phyloP scores from a whole-genome alignment of 2,888 invertebrate species.

The Augiades crinisus region DNA sequence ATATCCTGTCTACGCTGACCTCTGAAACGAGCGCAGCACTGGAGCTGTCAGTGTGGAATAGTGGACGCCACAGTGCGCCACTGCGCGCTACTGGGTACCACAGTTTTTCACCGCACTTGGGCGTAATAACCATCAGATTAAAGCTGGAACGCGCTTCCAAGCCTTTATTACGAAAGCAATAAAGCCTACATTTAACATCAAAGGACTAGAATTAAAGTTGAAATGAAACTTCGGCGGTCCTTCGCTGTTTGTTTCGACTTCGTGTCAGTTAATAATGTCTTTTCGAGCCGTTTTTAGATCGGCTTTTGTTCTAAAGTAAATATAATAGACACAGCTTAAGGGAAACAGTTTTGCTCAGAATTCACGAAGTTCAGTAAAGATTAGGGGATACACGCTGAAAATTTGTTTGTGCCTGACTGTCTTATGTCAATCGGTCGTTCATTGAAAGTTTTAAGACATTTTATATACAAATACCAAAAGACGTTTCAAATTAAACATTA shows the following conservation, averaged over 20 bases:
- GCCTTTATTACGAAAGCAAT: constrained; percentile 73
- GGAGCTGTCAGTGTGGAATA: too few relatives aligned
- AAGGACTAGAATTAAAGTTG: constrained; percentile 66
- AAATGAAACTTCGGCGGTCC: constrained; percentile 63
- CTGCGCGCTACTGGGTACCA: constrained; percentile 26
- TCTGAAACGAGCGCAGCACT: constrained; percentile 45
- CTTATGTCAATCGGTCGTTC: too few relatives aligned
- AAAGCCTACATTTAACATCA: constrained; percentile 69
- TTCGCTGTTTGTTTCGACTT: constrained; percentile 51
- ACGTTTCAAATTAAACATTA: too few relatives aligned
- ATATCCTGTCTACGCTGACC: constrained; percentile 70
- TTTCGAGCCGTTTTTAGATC: constrained; percentile 32
- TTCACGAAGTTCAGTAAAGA: background rate
- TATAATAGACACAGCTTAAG: constrained; percentile 22
- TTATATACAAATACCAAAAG: too few relatives aligned
- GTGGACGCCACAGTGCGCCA: constrained; percentile 37
- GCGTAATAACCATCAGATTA: constrained; percentile 39
- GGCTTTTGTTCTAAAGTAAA: constrained; percentile 24
- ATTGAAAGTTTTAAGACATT: too few relatives aligned
- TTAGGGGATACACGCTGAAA: background rate
- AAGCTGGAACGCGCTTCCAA: constrained; percentile 44
- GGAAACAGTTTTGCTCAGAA: background rate
- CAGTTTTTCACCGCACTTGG: constrained; percentile 31
- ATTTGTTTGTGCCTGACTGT: background rate
- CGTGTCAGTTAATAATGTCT: constrained; percentile 51